Evolutionary conservation across 2,888 invertebrate genomes (phyloP), one percentile per base, ranked within the genome.

Genomic region (Cylindroiulus punctatus): DNA sequence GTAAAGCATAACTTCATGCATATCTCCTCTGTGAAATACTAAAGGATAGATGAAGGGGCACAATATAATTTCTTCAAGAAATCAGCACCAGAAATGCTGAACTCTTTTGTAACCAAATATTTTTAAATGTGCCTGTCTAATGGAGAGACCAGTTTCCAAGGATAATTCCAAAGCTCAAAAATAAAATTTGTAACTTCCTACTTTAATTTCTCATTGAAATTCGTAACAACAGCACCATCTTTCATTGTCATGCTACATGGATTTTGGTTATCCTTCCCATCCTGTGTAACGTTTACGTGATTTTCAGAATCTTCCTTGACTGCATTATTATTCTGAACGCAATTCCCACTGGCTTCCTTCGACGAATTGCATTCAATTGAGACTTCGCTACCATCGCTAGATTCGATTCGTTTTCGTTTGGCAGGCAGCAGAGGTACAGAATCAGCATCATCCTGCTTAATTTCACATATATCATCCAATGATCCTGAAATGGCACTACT

Each of bases 211-310:
- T 86, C 86, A 42, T 40, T 84, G 81, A 86, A 86, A 52, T 86
- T 86, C 82, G 86, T 86, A 30, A 86, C 86, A 32, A 86, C 86
- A 8, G 57, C 86, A n/a, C 86, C 86, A 14, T 86, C 86, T 84
- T 86, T 86, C 86, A 86, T 86, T 1, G 86, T 86, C 86, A 86
- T 86, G 19, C 32, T 44, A 65, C 86, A 86, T 42, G 30, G 36
- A 84, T 84, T 82, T 47, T 82, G 84, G 42, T 7, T 52, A 22
- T 52, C 84, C 57, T 84, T 84, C 84, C 52, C 84, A 32, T 52
- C 84, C n/a, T 22, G 36, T 19, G 84, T 47, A 22, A n/a, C 84
- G 19, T 52, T 17, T 57, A 84, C 26, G 30, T 52, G 32, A 52
- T 47, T 57, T 47, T 30, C 84, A 26, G 52, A 22, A 22, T 84